Evolutionary conservation across 2,113 vertebrate genomes (phyloP).

Genomic region (Lamprotornis superbus): DNA sequence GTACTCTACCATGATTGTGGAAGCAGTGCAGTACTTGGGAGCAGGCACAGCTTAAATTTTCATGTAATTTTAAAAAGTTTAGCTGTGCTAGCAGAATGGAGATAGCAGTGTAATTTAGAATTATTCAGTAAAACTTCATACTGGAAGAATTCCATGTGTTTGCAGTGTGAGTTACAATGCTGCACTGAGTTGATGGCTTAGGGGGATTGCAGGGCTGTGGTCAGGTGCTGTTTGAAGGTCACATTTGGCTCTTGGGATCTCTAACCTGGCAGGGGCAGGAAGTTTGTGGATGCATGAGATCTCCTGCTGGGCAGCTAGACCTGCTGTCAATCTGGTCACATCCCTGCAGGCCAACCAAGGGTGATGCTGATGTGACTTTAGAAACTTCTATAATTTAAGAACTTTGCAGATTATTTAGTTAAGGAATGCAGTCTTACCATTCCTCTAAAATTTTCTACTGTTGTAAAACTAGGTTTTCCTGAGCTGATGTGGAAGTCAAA

Average conservation of each 20-base stretch:
- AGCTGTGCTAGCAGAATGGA: not conserved
- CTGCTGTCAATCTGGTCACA: not conserved
- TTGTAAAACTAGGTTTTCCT: conserved; percentile 33
- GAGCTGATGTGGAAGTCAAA: not conserved
- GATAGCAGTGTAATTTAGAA: not conserved
- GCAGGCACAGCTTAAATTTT: not conserved
- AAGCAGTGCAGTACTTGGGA: not conserved
- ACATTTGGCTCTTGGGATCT: not conserved
- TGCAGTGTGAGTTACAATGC: not conserved
- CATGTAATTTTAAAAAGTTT: not conserved
- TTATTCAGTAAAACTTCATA: not conserved
- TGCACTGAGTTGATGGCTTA: not conserved
- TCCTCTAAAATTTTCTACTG: not conserved
- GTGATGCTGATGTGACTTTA: not conserved
- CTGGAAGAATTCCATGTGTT: not conserved
- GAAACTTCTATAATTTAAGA: not conserved
- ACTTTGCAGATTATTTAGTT: not conserved
- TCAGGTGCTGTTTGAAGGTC: not conserved
- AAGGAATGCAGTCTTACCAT: not conserved
- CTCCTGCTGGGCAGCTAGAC: not conserved
- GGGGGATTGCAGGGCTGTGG: not conserved
- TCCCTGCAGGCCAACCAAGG: not conserved
- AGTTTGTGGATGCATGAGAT: not conserved
- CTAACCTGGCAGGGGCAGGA: not conserved
- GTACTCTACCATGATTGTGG: not conserved